Percentiles rank a stretch among this genome's conserved stretches.
Conservation (phyloP, 2,113 vertebrate species). For the Pedetes capensis region DNA sequence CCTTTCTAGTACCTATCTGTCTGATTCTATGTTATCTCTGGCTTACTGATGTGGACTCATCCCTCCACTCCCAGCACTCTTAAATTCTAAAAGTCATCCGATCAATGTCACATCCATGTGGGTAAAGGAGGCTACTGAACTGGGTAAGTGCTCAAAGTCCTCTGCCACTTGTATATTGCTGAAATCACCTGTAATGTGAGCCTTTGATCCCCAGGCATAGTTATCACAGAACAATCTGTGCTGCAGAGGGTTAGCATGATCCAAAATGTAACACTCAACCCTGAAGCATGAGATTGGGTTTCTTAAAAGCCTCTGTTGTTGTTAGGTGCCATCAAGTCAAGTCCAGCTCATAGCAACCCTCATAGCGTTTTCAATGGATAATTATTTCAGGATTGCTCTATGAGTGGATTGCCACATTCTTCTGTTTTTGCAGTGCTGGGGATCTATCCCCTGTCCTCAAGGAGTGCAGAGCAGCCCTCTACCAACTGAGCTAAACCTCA, state of each 20-base stretch:
- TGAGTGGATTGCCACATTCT: no score
- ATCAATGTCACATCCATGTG: background rate
- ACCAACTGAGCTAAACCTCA: no score
- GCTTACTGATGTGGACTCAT: background rate
- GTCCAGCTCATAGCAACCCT: no score
- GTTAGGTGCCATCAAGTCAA: no score
- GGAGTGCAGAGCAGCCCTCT: no score
- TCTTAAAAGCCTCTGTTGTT: background rate
- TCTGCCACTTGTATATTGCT: background rate
- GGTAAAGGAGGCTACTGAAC: background rate
- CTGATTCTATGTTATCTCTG: background rate
- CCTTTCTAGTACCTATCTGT: background rate
- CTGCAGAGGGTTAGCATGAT: background rate
- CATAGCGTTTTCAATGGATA: no score
- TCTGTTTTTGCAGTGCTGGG: no score
- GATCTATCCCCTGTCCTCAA: no score
- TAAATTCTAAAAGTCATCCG: background rate
- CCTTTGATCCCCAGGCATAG: background rate
- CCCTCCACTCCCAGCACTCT: background rate
- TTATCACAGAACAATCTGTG: background rate
- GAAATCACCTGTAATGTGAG: background rate
- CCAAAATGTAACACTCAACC: background rate
- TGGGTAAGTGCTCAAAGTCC: background rate
- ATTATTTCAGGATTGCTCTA: no score
- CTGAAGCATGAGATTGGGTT: fast-evolving